Evolutionary conservation across 1,140 invertebrate genomes (phyloP).

Genomic region (Drosophila azteca): DNA sequence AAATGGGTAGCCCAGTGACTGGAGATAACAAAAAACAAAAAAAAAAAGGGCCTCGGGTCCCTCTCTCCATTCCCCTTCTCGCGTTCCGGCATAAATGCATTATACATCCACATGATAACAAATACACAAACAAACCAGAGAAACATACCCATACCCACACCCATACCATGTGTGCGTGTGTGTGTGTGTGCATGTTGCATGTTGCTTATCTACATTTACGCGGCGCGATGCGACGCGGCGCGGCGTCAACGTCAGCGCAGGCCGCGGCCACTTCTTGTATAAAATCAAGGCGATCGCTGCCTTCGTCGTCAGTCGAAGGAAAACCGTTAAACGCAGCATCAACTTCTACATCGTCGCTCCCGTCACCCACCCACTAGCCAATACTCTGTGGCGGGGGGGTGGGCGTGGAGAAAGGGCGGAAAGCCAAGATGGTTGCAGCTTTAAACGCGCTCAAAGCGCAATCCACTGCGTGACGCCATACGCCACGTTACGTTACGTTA

Average conservation of each 20-base stretch:
- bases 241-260: constrained; percentile 36
- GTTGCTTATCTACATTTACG: constrained; percentile 60
- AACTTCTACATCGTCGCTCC: constrained; percentile 41
- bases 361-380: background rate
- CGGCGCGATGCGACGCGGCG: constrained; percentile 36
- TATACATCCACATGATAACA: constrained; percentile 30
- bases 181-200: constrained; percentile 14
- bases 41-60: constrained; percentile 18
- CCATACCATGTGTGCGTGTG: constrained; percentile 5
- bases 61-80: too few species aligned
- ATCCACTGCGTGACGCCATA: constrained; percentile 18
- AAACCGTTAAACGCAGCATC: constrained; percentile 57
- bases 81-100: constrained; percentile 33
- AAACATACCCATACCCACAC: background rate
- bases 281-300: constrained; percentile 42
- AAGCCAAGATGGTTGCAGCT: constrained; percentile 44
- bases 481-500: constrained; percentile 28
- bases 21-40: constrained; percentile 35
- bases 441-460: constrained; percentile 70
- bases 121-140: constrained; percentile 18
- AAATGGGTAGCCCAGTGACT: constrained; percentile 50
- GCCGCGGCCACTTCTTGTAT: constrained; percentile 46
- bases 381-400: too few species aligned
- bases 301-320: constrained; percentile 55
- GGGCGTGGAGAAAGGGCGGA: background rate